These are phyloP conservation scores for Orchestia grillus DNA, from an alignment of 1,140 invertebrate genomes.

Conservation along the genomic window DNA sequence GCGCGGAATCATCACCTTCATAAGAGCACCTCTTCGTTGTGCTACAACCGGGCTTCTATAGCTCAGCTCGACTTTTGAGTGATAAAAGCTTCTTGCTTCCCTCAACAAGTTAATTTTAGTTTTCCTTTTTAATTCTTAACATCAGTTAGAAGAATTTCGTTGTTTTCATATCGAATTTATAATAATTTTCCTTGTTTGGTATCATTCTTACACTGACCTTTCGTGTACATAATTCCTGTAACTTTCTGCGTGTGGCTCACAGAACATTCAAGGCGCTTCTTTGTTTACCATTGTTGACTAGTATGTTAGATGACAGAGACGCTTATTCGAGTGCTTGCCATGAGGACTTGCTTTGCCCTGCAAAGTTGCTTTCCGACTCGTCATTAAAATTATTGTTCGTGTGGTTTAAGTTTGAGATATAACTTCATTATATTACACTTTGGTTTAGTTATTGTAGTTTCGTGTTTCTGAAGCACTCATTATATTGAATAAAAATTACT, in stretches of 20 bases:
- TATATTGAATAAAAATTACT: background rate
- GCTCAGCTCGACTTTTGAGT: background rate
- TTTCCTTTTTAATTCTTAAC: background rate
- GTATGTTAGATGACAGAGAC: background rate
- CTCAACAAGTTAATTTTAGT: background rate
- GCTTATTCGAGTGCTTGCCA: background rate
- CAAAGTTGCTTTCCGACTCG: background rate
- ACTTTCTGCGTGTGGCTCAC: background rate
- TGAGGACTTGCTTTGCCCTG: background rate
- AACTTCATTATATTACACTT: background rate
- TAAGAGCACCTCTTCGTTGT: conserved; percentile 2
- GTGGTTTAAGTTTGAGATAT: background rate
- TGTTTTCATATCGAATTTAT: background rate
- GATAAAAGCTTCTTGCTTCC: background rate
- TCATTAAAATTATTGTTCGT: too few species aligned
- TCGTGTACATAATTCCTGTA: background rate
- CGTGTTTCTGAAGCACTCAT: background rate
- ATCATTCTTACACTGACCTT: background rate
- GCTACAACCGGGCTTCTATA: background rate
- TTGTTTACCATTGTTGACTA: background rate
- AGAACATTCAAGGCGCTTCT: background rate
- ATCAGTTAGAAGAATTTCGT: background rate
- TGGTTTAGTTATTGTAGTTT: background rate
- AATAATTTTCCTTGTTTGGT: background rate
- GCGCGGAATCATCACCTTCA: background rate